Percentiles rank a stretch among this genome's conserved stretches.
These are phyloP conservation scores for Podarcis cretensis DNA, from an alignment of 2,113 vertebrate species.

Conservation along the genomic window DNA sequence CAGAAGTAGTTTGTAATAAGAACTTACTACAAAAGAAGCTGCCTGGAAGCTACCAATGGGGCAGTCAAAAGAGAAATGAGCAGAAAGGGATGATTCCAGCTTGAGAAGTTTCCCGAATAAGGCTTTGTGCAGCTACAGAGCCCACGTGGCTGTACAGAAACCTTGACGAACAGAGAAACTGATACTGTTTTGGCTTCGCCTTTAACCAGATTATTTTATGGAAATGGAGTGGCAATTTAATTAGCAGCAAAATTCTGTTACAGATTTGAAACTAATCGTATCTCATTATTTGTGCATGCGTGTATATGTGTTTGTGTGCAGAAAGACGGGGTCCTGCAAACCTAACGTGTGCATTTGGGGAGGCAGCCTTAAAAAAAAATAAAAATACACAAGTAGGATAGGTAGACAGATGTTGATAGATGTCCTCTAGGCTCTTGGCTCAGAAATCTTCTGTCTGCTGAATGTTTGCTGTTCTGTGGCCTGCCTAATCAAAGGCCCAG, in stretches of 20 bases:
- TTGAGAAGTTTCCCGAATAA: no score
- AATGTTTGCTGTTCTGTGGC: not conserved
- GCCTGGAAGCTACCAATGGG: no score
- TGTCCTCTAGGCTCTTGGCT: not conserved
- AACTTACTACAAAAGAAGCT: no score
- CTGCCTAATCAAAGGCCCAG: not conserved
- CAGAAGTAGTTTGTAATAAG: no score
- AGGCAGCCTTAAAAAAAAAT: not conserved
- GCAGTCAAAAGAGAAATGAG: no score
- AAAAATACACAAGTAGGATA: not conserved
- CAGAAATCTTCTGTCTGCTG: not conserved
- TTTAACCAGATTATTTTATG: not conserved
- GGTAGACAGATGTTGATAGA: not conserved
- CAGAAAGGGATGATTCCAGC: no score
- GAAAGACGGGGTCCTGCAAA: not conserved
- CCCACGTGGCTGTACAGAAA: no score
- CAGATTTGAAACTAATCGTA: not conserved
- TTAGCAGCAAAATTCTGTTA: not conserved
- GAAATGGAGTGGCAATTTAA: not conserved
- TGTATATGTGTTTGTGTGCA: no score
- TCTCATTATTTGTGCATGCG: not conserved
- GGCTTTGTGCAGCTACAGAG: no score
- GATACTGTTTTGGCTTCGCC: not conserved
- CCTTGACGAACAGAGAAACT: not conserved
- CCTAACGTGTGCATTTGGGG: not conserved